Evolutionary conservation across 2,113 vertebrate genomes (phyloP).

Genomic region (Helogale parvula): DNA sequence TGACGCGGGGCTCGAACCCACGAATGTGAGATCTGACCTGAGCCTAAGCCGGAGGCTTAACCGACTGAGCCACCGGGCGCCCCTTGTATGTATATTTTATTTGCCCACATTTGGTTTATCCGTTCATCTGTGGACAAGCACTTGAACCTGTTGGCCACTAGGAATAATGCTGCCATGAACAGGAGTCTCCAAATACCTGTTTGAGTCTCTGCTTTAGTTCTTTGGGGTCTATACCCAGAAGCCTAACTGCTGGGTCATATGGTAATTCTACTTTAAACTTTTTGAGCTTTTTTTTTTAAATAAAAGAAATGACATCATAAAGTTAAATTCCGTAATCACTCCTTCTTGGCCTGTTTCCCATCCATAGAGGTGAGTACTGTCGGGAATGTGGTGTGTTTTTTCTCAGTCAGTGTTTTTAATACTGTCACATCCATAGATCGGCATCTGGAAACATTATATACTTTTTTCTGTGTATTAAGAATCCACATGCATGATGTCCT

Average conservation of each 20-base stretch:
- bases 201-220: background rate
- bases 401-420: background rate
- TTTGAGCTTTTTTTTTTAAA: background rate
- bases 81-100: background rate
- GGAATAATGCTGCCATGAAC: background rate
- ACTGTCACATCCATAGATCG: background rate
- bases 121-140: rapidly evolving
- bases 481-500: background rate
- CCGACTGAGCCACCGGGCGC: too few relatives aligned
- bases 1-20: too few relatives aligned
- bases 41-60: too few relatives aligned
- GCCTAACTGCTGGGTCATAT: background rate
- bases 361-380: background rate
- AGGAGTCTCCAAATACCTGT: background rate
- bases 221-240: background rate
- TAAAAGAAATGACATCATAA: background rate
- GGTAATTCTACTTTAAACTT: background rate
- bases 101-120: background rate
- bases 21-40: too few relatives aligned
- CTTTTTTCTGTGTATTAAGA: background rate
- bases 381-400: background rate
- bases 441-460: background rate
- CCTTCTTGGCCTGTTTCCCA: background rate
- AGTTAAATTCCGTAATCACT: background rate
- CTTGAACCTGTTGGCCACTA: background rate